These are phyloP conservation scores for Ephestia elutella DNA, from an alignment of 1,140 invertebrate species.

Conservation along the genomic window DNA sequence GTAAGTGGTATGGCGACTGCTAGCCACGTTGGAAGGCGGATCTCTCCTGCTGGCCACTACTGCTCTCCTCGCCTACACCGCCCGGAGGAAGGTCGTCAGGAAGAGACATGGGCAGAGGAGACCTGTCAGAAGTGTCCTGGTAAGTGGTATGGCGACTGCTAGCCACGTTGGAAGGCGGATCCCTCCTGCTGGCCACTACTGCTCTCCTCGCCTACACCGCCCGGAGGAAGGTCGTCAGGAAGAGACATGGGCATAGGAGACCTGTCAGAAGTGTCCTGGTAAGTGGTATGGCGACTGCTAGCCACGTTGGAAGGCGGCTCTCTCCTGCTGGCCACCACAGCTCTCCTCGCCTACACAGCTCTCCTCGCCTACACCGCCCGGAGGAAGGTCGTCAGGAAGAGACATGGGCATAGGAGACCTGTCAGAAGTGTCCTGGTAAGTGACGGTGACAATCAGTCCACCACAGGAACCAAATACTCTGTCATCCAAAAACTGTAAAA, in stretches of 20 bases:
- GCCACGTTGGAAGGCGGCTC: constrained; percentile 57
- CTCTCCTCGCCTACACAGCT: constrained; percentile 49
- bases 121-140: constrained; percentile 39
- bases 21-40: constrained; percentile 53
- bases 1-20: constrained; percentile 46
- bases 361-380: constrained; percentile 50
- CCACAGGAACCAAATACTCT: no score
- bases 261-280: constrained; percentile 42
- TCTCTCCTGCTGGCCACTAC: constrained; percentile 45
- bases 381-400: constrained; percentile 18
- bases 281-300: constrained; percentile 45
- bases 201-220: constrained; percentile 52
- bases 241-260: constrained; percentile 13
- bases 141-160: constrained; percentile 47
- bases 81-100: constrained; percentile 26
- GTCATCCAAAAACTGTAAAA: no score
- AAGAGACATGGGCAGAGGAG: constrained; percentile 13
- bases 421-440: constrained; percentile 46
- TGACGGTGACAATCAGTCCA: no score
- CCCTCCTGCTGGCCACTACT: constrained; percentile 42
- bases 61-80: constrained; percentile 49
- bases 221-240: constrained; percentile 22
- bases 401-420: constrained; percentile 15
- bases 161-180: constrained; percentile 52
- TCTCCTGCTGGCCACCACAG: constrained; percentile 42